Conservation (phyloP, 1,140 invertebrate species). For the Meloidogyne exigua region DNA sequence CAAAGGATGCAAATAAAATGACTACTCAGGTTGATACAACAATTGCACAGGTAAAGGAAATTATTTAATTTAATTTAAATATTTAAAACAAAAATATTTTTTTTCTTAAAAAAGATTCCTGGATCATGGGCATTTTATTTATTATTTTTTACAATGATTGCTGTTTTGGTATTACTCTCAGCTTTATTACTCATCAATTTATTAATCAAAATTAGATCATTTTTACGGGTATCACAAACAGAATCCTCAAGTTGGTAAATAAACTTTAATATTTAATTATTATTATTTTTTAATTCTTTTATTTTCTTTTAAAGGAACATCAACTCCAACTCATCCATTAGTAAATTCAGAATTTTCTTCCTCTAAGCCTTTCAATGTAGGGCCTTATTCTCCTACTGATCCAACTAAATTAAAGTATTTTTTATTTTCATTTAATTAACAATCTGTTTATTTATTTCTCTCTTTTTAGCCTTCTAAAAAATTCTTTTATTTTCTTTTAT, state of each 20-base stretch:
- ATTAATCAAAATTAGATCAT: constrained; percentile 52
- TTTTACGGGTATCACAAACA: constrained; percentile 40
- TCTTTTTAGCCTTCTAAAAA: no score
- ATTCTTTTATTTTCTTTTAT: no score
- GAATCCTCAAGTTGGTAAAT: constrained; percentile 31
- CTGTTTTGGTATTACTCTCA: constrained; percentile 56
- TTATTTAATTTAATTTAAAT: constrained; percentile 15
- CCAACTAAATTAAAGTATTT: neutral
- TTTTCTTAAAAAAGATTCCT: constrained; percentile 40
- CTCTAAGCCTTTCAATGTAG: neutral
- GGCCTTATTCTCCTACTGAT: neutral
- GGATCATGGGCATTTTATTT: constrained; percentile 60
- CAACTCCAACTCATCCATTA: constrained; percentile 16
- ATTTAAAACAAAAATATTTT: neutral
- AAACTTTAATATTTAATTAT: neutral
- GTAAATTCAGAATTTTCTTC: constrained; percentile 20
- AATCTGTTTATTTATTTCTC: no score
- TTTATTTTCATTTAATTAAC: no score
- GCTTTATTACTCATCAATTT: constrained; percentile 55
- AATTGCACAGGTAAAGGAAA: constrained; percentile 47
- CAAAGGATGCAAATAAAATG: constrained; percentile 47
- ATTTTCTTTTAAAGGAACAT: constrained; percentile 1
- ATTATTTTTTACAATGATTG: constrained; percentile 57
- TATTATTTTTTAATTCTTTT: neutral
- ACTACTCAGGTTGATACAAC: constrained; percentile 56